Evolutionary conservation across 2,888 invertebrate species (phyloP), one percentile per base, ranked within the genome.

Genomic region (Drosophila macrospina): DNA sequence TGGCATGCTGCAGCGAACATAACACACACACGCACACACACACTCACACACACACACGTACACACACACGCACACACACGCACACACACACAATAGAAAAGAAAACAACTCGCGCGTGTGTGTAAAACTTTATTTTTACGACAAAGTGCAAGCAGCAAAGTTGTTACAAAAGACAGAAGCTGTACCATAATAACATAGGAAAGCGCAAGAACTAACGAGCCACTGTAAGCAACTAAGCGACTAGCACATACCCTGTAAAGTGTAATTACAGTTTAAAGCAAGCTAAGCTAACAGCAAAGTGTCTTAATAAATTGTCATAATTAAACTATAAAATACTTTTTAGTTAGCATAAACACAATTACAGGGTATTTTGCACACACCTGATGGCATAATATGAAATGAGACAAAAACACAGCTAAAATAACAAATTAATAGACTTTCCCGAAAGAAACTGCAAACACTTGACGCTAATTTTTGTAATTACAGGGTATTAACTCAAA

Each of bases 41-140:
- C 41, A 51, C 56, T 54, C 45, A 54, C 36, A 32, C 20, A 50
- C 47, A 50, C 61, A 36, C 36, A 37, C 16, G 57, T 20, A 41
- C 61, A 48, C 42, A 59, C 51, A 37, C 41, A 51, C 65, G 50
- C 47, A 59, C 34, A 36, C 15, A 50, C 44, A 42, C 63, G 15
- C 44, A 16, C 55, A 86, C 78, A 72, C 68, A 84, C 73, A 81
- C 81, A 77, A 71, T 73, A 59, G 69, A 68, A 74, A 59, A 52
- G 63, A 85, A 80, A 85, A 78, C 78, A 80, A 72, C 51, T 77
- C 44, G 76, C 69, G 82, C 75, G 64, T 78, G 67, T 87, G 85
- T 84, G 86, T 84, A 74, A 75, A 83, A 83, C 84, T 83, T 83
- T 86, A 86, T 83, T 83, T 83, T 83, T 86, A 86, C 86, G 86